These are phyloP conservation scores for Calonectris borealis DNA, from an alignment of 2,113 vertebrate genomes.

Conservation along the genomic window DNA sequence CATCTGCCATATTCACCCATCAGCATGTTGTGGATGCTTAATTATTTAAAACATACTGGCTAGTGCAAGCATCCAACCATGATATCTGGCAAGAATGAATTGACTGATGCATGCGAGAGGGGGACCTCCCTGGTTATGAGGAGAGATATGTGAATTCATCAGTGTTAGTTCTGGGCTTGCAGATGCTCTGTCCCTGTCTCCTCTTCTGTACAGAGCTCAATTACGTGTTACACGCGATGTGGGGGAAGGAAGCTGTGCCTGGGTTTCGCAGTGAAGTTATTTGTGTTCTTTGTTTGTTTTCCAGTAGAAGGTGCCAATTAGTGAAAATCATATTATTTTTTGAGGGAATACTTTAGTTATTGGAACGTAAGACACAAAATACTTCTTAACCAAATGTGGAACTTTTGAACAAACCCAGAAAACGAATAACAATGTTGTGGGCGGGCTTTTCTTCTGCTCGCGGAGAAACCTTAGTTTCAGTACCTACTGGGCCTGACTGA, in stretches of 20 bases:
- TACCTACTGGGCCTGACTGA: background rate
- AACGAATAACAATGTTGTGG: background rate
- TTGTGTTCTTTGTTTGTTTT: background rate
- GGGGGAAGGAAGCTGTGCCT: background rate
- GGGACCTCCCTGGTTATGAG: background rate
- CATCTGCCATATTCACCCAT: background rate
- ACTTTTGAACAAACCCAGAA: background rate
- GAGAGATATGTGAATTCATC: background rate
- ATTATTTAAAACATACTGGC: background rate
- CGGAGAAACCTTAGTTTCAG: background rate
- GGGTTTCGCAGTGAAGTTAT: background rate
- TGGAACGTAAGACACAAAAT: background rate
- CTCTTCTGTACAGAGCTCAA: background rate
- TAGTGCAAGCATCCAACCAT: background rate
- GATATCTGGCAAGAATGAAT: background rate
- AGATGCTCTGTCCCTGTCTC: background rate
- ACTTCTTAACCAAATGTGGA: background rate
- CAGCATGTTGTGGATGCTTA: background rate
- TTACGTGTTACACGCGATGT: fast-evolving
- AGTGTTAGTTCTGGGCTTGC: background rate
- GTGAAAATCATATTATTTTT: background rate
- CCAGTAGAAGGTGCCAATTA: background rate
- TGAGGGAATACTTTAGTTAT: background rate
- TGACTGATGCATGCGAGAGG: background rate
- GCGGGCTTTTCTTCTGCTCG: background rate